Evolutionary conservation across 1,140 invertebrate species (phyloP).

Genomic region (Musca vetustissima): DNA sequence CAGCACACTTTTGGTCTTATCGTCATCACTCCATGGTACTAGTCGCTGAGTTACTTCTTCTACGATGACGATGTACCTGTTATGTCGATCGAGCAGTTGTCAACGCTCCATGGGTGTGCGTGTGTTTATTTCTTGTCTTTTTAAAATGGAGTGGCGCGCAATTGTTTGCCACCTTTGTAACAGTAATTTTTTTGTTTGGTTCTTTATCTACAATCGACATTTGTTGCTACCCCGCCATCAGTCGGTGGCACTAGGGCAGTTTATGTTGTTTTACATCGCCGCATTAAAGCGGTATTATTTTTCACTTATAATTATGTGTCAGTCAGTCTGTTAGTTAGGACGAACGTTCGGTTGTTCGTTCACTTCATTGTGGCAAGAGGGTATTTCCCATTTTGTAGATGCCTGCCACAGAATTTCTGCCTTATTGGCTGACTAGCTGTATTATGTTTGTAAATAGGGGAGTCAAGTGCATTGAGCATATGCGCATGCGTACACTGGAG

Average conservation of each 20-base stretch:
- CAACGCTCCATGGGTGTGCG: background rate
- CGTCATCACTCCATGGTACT: no score
- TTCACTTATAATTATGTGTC: slow-evolving; percentile 19
- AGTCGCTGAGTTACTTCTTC: no score
- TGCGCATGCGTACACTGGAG: slow-evolving; percentile 7
- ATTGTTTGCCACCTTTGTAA: slow-evolving; percentile 16
- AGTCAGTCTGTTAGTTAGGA: background rate
- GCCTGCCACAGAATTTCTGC: background rate
- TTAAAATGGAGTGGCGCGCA: background rate
- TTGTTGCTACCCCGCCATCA: background rate
- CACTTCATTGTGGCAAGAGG: no score
- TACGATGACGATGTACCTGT: background rate
- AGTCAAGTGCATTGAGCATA: no score
- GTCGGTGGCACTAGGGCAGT: no score
- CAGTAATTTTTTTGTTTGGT: no score
- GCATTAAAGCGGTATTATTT: background rate
- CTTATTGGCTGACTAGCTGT: background rate
- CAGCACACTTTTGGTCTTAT: background rate
- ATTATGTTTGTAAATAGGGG: no score
- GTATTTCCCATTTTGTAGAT: no score
- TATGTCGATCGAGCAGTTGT: slow-evolving; percentile 14
- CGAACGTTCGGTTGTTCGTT: no score
- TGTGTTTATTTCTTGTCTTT: no score
- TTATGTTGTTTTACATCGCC: background rate
- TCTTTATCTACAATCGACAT: slow-evolving; percentile 21